A percentile compares a stretch with the other conserved stretches of the same genome.
Evolutionary conservation across 1,140 invertebrate genomes (phyloP).

Genomic region (Galleria mellonella): DNA sequence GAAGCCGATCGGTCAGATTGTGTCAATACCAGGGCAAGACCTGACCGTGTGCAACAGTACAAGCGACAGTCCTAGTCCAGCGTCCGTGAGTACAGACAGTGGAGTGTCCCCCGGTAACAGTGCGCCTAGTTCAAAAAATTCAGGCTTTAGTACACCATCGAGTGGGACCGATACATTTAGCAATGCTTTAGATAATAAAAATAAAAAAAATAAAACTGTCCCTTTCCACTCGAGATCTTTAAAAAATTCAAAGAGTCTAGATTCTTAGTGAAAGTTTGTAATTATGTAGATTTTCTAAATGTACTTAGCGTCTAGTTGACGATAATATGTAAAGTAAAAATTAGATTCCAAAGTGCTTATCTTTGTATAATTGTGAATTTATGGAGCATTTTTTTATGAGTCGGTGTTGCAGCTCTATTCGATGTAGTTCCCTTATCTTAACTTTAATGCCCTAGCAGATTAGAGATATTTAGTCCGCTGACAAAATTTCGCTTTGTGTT

Average conservation of each 20-base stretch:
- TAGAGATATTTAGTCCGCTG: too few species aligned
- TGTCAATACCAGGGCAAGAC: slow-evolving; percentile 61
- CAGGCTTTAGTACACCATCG: slow-evolving; percentile 40
- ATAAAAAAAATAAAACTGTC: slow-evolving; percentile 48
- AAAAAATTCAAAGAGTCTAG: slow-evolving; percentile 69
- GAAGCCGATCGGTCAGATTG: slow-evolving; percentile 69
- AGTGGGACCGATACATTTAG: slow-evolving; percentile 30
- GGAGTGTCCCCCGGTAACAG: slow-evolving; percentile 58
- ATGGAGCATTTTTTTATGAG: slow-evolving; percentile 11
- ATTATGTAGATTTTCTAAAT: slow-evolving; percentile 74
- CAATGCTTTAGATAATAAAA: slow-evolving; percentile 39
- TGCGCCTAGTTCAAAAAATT: slow-evolving; percentile 46
- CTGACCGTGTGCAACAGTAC: slow-evolving; percentile 62
- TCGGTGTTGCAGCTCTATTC: slow-evolving; percentile 19
- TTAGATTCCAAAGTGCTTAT: slow-evolving; percentile 65
- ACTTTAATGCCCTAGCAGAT: too few species aligned
- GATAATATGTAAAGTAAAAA: slow-evolving; percentile 48
- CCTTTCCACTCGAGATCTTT: slow-evolving; percentile 42
- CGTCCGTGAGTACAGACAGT: slow-evolving; percentile 55
- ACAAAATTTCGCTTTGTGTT: too few species aligned
- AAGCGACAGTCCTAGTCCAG: slow-evolving; percentile 54
- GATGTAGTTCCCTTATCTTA: slow-evolving; percentile 9
- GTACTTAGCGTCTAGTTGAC: slow-evolving; percentile 55
- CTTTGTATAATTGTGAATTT: slow-evolving; percentile 37
- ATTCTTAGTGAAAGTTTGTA: slow-evolving; percentile 66